Base-by-base conservation (phyloP, 2,888 invertebrate species). In the Mechanitis mazaeus region DNA sequence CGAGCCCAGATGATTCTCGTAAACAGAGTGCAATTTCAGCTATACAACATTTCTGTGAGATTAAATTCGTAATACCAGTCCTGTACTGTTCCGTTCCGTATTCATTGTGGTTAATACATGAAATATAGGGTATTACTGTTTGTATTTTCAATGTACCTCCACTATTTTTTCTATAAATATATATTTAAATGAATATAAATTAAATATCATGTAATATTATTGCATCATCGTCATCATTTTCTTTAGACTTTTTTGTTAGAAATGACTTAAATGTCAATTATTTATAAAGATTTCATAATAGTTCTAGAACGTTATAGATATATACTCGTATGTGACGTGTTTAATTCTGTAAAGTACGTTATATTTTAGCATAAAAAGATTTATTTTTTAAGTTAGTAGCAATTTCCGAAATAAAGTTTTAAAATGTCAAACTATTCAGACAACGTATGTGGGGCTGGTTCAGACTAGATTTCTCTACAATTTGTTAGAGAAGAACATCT, bases 21-120 rank as follows among this genome's bases (percentile, higher is more conserved):
- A 85, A 85, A 86, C 84, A 85, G 80, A 81, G 80, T 76, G 84
- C 87, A 86, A 85, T 85, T 83, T 81, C 81, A 80, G 77, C 83
- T 80, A 83, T 85, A 86, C 83, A 85, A 80, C 87, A 87, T 85
- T 86, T 87, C 84, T 84, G 82, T 82, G 83, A 87, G 86, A 88
- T 88, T 88, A 88, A 88, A 88, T 85, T 87, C 84, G 84, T 84
- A 86, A 84, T 84, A 83, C 80, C 80, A 77, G 79, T 80, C 81
- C 81, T 77, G 82, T 80, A 83, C 80, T 80, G 77, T 84, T 80
- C 79, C 59, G 76, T 74, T 75, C 78, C 74, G 80, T 81, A 83
- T 81, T 80, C 82, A 80, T 76, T 64, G 61, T 54, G 55, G 53
- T 61, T 61, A 55, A 50, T 50, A 50, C 11, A 55, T 55, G 47